phyloP scores from a whole-genome alignment of 2,113 vertebrate genomes.

The Cinclus mexicanus region DNA sequence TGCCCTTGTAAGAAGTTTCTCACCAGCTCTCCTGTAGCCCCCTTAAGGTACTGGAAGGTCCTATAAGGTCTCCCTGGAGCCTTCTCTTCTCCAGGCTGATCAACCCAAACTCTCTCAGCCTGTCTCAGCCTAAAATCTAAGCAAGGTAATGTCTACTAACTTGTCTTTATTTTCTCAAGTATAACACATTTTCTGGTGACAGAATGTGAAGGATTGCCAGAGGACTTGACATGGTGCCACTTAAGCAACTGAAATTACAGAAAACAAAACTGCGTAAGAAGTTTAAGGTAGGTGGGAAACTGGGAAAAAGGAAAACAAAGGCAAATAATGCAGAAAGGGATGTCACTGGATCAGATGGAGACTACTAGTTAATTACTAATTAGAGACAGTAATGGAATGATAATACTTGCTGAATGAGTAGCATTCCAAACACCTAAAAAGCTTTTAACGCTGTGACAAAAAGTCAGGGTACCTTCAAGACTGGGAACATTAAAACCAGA shows the following conservation, averaged over 20 bases:
- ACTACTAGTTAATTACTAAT: neutral
- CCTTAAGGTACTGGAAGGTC: neutral
- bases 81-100: neutral
- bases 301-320: neutral
- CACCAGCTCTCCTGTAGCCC: accelerated
- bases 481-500: neutral
- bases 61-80: neutral
- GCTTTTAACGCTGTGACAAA: neutral
- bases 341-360: neutral
- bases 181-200: neutral
- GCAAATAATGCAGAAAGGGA: neutral
- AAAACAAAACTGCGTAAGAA: neutral
- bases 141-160: neutral
- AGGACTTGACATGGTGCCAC: neutral
- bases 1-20: neutral
- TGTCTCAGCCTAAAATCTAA: neutral
- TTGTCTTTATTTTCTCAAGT: neutral
- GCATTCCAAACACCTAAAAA: neutral
- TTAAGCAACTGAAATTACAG: neutral
- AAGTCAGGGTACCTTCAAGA: neutral
- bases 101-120: neutral
- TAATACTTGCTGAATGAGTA: neutral
- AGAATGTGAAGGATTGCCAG: neutral
- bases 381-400: neutral
- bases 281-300: neutral